Percentiles rank a stretch among this genome's conserved stretches.
phyloP scores from a whole-genome alignment of 1,140 invertebrate species.

The Metaphire vulgaris region DNA sequence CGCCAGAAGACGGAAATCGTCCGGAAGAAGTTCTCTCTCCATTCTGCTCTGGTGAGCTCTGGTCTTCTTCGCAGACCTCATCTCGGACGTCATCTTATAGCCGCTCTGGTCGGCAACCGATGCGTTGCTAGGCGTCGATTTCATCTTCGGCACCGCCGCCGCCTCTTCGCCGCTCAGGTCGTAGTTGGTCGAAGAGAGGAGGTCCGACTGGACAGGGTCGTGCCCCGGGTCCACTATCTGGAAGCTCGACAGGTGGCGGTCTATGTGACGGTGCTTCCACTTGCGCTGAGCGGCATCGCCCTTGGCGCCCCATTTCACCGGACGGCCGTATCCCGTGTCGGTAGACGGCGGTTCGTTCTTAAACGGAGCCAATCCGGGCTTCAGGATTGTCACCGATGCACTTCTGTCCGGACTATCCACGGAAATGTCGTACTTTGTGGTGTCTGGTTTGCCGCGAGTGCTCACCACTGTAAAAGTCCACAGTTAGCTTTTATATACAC shows the following conservation, averaged over 20 bases:
- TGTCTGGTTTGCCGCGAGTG: neutral
- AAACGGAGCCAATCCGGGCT: neutral
- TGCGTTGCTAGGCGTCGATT: too few relatives aligned
- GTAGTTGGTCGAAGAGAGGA: neutral
- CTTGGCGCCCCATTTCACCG: neutral
- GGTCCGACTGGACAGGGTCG: neutral
- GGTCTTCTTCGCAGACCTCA: neutral
- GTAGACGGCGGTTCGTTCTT: neutral
- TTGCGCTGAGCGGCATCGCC: slow-evolving; percentile 4
- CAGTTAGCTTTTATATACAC: too few relatives aligned
- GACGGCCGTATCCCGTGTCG: neutral
- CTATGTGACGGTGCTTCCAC: slow-evolving; percentile 24
- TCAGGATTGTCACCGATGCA: neutral
- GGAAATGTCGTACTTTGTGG: neutral
- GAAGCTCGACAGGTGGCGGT: slow-evolving; percentile 17
- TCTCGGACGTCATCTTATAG: too few relatives aligned
- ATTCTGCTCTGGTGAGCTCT: neutral
- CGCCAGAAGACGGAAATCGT: too few relatives aligned
- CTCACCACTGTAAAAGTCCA: too few relatives aligned
- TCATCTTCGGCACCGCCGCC: neutral
- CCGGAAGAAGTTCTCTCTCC: neutral
- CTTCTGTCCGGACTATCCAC: neutral
- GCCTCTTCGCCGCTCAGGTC: neutral
- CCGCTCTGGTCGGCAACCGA: too few relatives aligned
- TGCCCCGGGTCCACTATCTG: neutral